Conservation (phyloP, 2,113 vertebrate species). For the Martes martes region DNA sequence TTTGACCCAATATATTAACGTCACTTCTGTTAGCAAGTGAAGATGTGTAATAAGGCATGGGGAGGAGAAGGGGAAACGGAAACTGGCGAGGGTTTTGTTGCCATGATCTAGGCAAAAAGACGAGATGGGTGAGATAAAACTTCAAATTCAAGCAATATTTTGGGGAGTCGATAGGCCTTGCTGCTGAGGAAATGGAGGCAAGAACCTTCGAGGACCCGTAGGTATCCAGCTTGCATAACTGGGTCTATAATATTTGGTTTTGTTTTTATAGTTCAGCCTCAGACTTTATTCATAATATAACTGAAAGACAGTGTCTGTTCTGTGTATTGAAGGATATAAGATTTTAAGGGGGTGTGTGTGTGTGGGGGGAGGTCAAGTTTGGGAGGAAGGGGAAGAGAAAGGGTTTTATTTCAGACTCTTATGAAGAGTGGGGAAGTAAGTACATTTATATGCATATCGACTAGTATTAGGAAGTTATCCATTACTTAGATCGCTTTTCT, state of each 20-base stretch:
- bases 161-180: not conserved
- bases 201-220: too few species aligned
- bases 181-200: not conserved
- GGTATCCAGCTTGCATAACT: not conserved
- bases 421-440: not conserved
- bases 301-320: not conserved
- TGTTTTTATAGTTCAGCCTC: not conserved
- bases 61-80: rapidly evolving
- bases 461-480: not conserved
- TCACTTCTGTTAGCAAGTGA: not conserved
- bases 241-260: not conserved
- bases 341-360: not conserved
- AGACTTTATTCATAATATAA: not conserved
- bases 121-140: not conserved
- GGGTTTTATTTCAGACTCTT: not conserved
- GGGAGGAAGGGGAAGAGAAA: not conserved
- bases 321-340: not conserved
- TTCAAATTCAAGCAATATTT: not conserved
- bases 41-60: not conserved
- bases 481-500: not conserved
- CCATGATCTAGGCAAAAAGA: not conserved
- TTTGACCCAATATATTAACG: not conserved
- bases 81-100: not conserved
- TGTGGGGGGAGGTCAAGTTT: not conserved
- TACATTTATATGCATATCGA: not conserved